Base-by-base conservation (phyloP, 2,888 invertebrate species). In the Pandemis heparana region DNA sequence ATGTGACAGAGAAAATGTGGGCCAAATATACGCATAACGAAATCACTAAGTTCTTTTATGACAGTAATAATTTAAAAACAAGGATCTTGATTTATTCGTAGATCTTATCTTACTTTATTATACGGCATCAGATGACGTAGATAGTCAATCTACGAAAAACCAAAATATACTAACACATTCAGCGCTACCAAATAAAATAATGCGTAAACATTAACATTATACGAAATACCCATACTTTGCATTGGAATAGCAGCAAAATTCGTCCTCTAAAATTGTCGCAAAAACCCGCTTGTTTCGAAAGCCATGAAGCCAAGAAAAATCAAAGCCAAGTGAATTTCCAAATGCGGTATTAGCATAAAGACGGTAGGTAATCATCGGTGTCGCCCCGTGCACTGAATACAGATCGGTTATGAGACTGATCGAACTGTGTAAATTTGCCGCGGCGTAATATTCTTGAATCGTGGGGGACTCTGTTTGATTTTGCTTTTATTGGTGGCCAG, bases 261-360 rank as follows among this genome's bases (percentile, higher is more conserved):
- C 16, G 51, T 48, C 5, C n/a, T 16, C 14, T 23, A 56, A 56
- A 18, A 43, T 46, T 43, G 18, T 41, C 53, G 16, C 12, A 23
- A 61, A 65, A 32, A 9, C 8, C 9, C 12, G 46, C 56, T 32
- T 68, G 67, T 68, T n/a, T 67, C 66, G 46, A 38, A 38, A 69
- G 76, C 77, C 71, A 77, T 70, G 76, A 77, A 74, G 77, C 79
- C 77, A 81, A 79, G 84, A 85, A 87, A 88, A 91, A 89, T 88
- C 88, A 88, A 88, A 84, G 87, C 64, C 87, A 87, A 89, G 88
- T 89, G 89, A 91, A 91, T 87, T 89, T 87, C 86, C 84, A 84
- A 80, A 86, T 80, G 83, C 83, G 77, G 84, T 80, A 92, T 92
- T 92, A 91, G 82, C 91, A 91, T 91, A 92, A 91, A 90, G 87